Evolutionary conservation across 2,113 vertebrate species (phyloP).

Genomic region (Scopus umbretta): DNA sequence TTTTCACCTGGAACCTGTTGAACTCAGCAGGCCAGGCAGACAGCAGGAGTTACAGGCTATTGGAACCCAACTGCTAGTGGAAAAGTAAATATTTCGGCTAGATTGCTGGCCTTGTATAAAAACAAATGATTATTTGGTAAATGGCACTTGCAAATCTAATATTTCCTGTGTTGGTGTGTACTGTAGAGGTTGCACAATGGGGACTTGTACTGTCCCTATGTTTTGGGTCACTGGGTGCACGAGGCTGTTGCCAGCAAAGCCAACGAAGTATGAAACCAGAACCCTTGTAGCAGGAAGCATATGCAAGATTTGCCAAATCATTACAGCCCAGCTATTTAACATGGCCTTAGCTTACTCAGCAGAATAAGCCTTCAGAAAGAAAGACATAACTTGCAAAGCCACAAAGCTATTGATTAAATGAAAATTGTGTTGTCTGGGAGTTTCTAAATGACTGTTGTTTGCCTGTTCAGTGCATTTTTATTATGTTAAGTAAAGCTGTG

Average conservation of each 20-base stretch:
- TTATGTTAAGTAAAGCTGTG: slow-evolving; percentile 20
- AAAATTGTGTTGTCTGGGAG: slow-evolving; percentile 29
- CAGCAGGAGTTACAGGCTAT: not conserved
- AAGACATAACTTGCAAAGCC: slow-evolving; percentile 45
- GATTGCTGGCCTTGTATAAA: not conserved
- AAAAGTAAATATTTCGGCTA: slow-evolving; percentile 31
- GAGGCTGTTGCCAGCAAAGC: slow-evolving; percentile 32
- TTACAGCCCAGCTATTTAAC: slow-evolving; percentile 53
- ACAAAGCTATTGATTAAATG: slow-evolving; percentile 42
- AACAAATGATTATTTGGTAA: slow-evolving; percentile 42
- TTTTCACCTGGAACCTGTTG: slow-evolving; percentile 41
- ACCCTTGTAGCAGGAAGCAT: slow-evolving; percentile 14
- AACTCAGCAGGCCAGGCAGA: slow-evolving; percentile 26
- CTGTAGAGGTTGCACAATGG: slow-evolving; percentile 46
- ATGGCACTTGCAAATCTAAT: slow-evolving; percentile 37
- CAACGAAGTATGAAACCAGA: slow-evolving; percentile 58
- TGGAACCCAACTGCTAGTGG: slow-evolving; percentile 3
- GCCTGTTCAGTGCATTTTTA: not conserved
- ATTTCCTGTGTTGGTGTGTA: slow-evolving; percentile 33
- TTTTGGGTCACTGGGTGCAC: slow-evolving; percentile 34
- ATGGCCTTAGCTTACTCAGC: slow-evolving; percentile 58
- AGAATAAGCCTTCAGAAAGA: slow-evolving; percentile 32
- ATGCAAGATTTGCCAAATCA: slow-evolving; percentile 57
- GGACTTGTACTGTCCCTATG: slow-evolving; percentile 11
- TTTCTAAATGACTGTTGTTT: not conserved